Evolutionary conservation across 2,797 vertebrate genomes (phyloP).

Genomic region (Arnoldichthys spilopterus): DNA sequence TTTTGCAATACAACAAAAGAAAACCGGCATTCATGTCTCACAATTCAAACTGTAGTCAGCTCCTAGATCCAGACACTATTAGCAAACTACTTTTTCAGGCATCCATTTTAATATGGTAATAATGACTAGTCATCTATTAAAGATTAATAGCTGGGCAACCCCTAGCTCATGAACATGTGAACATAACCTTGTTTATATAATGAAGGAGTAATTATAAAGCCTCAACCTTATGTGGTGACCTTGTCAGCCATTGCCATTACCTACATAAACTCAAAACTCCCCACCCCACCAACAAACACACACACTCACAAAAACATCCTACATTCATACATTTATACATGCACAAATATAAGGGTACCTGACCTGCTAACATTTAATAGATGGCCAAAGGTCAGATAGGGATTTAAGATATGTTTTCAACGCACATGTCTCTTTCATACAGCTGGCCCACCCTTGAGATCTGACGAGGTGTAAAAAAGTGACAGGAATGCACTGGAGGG

Average conservation of each 20-base stretch:
- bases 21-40: too few species aligned
- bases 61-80: too few species aligned
- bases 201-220: conserved; percentile 49
- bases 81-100: too few species aligned
- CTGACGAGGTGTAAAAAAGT: background rate
- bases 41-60: too few species aligned
- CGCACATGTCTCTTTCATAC: background rate
- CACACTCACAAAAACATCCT: conserved; percentile 44
- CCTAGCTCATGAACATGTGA: conserved; percentile 23
- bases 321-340: conserved; percentile 29
- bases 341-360: conserved; percentile 32
- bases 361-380: conserved; percentile 1
- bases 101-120: too few species aligned
- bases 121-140: too few species aligned
- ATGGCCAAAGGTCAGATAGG: conserved; percentile 16
- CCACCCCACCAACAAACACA: conserved; percentile 21
- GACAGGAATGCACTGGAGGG: background rate
- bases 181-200: conserved; percentile 47
- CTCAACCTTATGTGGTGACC: conserved; percentile 66
- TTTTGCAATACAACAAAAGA: too few species aligned
- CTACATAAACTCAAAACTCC: conserved; percentile 52
- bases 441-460: background rate
- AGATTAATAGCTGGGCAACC: too few species aligned
- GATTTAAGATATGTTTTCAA: background rate
- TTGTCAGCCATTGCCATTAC: conserved; percentile 58